phyloP scores from a whole-genome alignment of 2,888 invertebrate species.

The Prionchulus punctatus region DNA sequence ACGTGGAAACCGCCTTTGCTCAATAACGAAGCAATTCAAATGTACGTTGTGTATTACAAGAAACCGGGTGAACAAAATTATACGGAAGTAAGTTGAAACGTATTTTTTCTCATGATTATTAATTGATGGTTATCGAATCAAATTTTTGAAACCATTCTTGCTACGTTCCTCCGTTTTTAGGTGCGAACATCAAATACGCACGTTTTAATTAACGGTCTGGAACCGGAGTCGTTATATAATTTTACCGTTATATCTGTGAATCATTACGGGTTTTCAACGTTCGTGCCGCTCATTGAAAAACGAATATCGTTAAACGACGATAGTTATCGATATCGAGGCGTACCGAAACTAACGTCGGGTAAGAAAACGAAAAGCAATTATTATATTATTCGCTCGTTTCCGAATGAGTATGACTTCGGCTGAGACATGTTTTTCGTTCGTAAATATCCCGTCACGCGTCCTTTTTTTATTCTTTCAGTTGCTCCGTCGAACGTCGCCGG shows the following conservation, averaged over 20 bases:
- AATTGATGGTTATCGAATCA: too few species aligned
- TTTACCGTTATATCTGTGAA: constrained; percentile 67
- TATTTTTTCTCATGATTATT: too few species aligned
- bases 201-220: constrained; percentile 42
- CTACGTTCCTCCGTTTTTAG: neutral
- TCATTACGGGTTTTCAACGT: constrained; percentile 42
- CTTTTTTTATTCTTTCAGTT: neutral
- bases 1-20: constrained; percentile 64
- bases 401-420: too few species aligned
- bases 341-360: too few species aligned
- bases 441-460: too few species aligned
- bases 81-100: neutral
- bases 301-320: neutral
- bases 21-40: constrained; percentile 62
- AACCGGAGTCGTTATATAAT: constrained; percentile 57
- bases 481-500: neutral
- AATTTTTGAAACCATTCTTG: neutral
- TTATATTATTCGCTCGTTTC: too few species aligned
- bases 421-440: too few species aligned
- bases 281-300: neutral
- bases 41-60: constrained; percentile 43
- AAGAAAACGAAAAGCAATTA: too few species aligned
- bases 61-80: neutral
- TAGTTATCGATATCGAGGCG: too few species aligned
- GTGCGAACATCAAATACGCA: neutral